These are phyloP conservation scores for Heliothis virescens DNA, from an alignment of 1,140 invertebrate species.

Conservation along the genomic window DNA sequence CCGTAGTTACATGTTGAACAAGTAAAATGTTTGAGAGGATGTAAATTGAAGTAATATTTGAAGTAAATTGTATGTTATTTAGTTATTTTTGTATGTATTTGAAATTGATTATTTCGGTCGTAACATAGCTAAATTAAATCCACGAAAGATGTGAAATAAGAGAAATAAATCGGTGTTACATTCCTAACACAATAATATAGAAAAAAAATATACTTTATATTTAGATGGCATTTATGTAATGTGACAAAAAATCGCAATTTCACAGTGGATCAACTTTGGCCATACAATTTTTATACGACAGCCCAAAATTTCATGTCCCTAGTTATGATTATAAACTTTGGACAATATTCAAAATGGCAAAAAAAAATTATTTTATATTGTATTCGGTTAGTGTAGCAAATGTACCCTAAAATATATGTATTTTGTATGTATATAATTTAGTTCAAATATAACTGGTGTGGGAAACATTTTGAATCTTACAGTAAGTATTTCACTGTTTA, in stretches of 20 bases:
- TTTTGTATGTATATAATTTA: constrained; percentile 60
- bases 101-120: not conserved
- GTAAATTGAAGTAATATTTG: constrained; percentile 72
- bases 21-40: not conserved
- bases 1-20: not conserved
- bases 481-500: constrained; percentile 69
- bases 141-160: too few relatives aligned
- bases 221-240: constrained; percentile 18
- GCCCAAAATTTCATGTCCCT: too few relatives aligned
- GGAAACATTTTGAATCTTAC: constrained; percentile 63
- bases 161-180: not conserved
- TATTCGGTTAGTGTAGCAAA: not conserved
- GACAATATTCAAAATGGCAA: not conserved
- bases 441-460: constrained; percentile 68
- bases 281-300: not conserved
- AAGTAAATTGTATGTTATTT: constrained; percentile 68
- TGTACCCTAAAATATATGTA: not conserved
- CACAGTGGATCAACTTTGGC: not conserved
- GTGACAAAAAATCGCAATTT: not conserved
- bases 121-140: not conserved
- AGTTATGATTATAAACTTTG: not conserved
- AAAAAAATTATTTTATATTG: not conserved
- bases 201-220: not conserved
- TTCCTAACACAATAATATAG: not conserved
- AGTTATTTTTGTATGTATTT: not conserved